These are phyloP conservation scores for Pseudochaenichthys georgianus DNA, from an alignment of 2,797 vertebrate species.

Conservation along the genomic window DNA sequence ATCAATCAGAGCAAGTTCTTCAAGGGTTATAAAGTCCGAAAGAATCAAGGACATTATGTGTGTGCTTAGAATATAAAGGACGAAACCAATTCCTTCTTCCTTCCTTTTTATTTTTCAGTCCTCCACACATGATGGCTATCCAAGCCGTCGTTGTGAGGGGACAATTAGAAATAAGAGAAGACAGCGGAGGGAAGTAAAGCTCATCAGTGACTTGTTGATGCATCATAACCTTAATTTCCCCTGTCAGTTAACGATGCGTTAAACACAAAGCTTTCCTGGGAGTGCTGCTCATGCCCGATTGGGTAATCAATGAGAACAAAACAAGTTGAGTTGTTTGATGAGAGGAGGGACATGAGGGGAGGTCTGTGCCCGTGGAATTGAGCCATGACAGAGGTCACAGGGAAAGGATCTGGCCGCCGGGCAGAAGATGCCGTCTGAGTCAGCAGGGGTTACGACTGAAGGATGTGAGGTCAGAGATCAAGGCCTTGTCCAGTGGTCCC, in stretches of 20 bases:
- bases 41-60: neutral
- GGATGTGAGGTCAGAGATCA: slow-evolving; percentile 69
- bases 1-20: slow-evolving; percentile 7
- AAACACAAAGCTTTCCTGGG: slow-evolving; percentile 45
- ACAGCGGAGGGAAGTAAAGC: slow-evolving; percentile 26
- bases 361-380: slow-evolving; percentile 48
- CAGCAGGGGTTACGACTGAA: slow-evolving; percentile 52
- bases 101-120: neutral
- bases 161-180: slow-evolving; percentile 2
- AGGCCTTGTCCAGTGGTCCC: slow-evolving; percentile 62
- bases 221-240: slow-evolving; percentile 36
- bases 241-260: slow-evolving; percentile 51
- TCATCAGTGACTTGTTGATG: slow-evolving; percentile 46
- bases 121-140: neutral
- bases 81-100: neutral
- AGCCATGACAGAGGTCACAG: slow-evolving; percentile 70
- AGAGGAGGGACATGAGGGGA: slow-evolving; percentile 32
- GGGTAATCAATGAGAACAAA: slow-evolving; percentile 52
- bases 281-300: slow-evolving; percentile 29
- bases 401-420: slow-evolving; percentile 46
- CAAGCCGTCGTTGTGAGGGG: neutral
- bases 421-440: slow-evolving; percentile 56
- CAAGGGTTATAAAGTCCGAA: neutral
- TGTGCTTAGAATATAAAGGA: neutral
- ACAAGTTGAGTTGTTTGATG: slow-evolving; percentile 40